A percentile compares a stretch with the other conserved stretches of the same genome.
These are phyloP conservation scores for Drosophila leonis DNA, from an alignment of 2,888 invertebrate species.

Conservation along the genomic window DNA sequence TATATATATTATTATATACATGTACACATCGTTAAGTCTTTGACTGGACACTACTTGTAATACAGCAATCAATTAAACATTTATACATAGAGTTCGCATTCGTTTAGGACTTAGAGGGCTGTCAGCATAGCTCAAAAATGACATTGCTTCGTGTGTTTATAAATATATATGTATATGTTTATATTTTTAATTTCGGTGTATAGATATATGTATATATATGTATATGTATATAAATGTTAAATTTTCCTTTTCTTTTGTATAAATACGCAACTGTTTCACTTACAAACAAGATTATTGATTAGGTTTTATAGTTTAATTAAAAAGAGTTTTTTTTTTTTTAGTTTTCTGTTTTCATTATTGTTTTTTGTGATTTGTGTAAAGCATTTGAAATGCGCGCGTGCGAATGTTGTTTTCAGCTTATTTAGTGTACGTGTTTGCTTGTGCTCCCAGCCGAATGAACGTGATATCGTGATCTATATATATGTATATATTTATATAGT, in stretches of 20 bases:
- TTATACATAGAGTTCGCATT: not conserved
- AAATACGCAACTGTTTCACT: slow-evolving; percentile 65
- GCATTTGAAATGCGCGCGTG: slow-evolving; percentile 77
- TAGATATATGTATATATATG: slow-evolving; percentile 29
- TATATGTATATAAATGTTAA: slow-evolving; percentile 55
- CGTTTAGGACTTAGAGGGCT: not conserved
- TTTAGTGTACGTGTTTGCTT: slow-evolving; percentile 44
- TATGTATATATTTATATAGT: not conserved
- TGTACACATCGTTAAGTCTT: not conserved
- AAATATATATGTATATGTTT: slow-evolving; percentile 44
- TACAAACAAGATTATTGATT: slow-evolving; percentile 61
- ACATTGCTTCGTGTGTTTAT: slow-evolving; percentile 22
- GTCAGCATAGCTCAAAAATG: slow-evolving; percentile 2
- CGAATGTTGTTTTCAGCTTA: slow-evolving; percentile 70
- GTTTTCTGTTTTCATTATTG: slow-evolving; percentile 16
- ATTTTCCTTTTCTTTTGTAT: slow-evolving; percentile 32
- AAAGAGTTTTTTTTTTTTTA: slow-evolving; percentile 28
- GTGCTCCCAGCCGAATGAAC: slow-evolving; percentile 59
- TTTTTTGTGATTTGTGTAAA: slow-evolving; percentile 47
- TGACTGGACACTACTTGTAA: not conserved
- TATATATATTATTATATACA: not conserved
- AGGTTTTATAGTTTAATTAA: slow-evolving; percentile 57
- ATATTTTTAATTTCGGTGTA: slow-evolving; percentile 54
- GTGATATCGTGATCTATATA: slow-evolving; percentile 7
- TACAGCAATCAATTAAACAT: not conserved